phyloP scores from a whole-genome alignment of 2,797 vertebrate species.

The Tachyglossus aculeatus region DNA sequence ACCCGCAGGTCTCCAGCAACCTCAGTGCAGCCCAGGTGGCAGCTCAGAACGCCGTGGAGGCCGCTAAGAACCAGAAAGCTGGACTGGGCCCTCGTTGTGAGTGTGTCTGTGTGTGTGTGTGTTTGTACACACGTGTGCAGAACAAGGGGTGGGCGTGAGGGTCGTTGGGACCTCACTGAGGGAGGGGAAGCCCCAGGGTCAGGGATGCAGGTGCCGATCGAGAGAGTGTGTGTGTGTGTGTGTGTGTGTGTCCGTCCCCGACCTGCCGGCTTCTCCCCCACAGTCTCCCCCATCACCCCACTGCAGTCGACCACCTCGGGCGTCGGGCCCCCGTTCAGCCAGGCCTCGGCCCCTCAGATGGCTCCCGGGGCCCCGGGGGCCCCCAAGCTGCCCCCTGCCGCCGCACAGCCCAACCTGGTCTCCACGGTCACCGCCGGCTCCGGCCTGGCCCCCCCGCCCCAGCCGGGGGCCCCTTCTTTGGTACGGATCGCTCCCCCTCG shows the following conservation, averaged over 20 bases:
- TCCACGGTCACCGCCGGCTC: conserved; percentile 75
- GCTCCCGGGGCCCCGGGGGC: conserved; percentile 71
- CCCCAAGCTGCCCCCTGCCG: conserved; percentile 72
- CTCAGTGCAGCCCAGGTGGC: conserved; percentile 84
- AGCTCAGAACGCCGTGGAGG: conserved; percentile 85
- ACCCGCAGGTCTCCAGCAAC: conserved; percentile 45
- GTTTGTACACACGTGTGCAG: fast-evolving
- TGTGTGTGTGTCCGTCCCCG: too few relatives aligned
- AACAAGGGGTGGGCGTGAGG: not conserved
- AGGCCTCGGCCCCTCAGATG: conserved; percentile 51
- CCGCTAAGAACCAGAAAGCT: conserved; percentile 86
- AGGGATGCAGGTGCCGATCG: too few relatives aligned
- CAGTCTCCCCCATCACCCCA: conserved; percentile 64
- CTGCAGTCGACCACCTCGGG: conserved; percentile 58
- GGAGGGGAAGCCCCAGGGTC: too few relatives aligned
- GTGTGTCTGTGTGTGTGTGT: conserved; percentile 30
- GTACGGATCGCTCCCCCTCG: conserved; percentile 54
- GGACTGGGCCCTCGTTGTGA: conserved; percentile 77
- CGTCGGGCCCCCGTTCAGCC: conserved; percentile 76
- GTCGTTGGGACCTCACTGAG: not conserved
- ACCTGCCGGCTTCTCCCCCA: not conserved
- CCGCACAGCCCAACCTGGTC: conserved; percentile 79
- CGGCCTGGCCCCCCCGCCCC: conserved; percentile 72
- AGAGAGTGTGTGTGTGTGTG: too few relatives aligned
- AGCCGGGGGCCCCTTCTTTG: conserved; percentile 73